phyloP scores from a whole-genome alignment of 2,888 invertebrate genomes.

The Trilocha varians region DNA sequence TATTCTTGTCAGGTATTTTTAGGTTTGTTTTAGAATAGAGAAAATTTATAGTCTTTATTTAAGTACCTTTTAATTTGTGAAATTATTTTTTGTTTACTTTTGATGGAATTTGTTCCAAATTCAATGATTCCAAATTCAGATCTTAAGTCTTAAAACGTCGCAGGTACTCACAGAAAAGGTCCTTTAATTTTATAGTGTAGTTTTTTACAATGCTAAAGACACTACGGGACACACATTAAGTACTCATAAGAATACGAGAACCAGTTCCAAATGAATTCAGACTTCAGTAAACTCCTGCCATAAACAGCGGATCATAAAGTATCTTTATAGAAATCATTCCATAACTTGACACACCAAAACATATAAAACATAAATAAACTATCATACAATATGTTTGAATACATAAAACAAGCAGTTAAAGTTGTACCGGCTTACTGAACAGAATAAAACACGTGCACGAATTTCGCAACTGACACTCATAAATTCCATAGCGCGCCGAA shows the following conservation, averaged over 20 bases:
- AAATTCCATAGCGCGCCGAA: constrained; percentile 49
- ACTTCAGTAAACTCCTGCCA: background rate
- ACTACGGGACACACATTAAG: no score
- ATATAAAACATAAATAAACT: background rate
- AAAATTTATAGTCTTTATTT: background rate
- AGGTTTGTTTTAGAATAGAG: background rate
- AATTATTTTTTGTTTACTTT: background rate
- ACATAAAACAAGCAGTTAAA: constrained; percentile 4
- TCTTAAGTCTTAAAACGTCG: no score
- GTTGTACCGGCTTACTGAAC: background rate
- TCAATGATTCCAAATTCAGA: no score
- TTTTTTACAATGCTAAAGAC: no score
- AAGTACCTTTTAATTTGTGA: background rate
- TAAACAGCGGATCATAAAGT: background rate
- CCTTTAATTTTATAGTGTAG: no score
- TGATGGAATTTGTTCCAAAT: background rate
- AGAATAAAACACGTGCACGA: constrained; percentile 47
- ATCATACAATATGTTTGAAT: background rate
- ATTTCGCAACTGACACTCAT: constrained; percentile 42
- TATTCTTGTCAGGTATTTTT: background rate
- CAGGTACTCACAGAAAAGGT: no score
- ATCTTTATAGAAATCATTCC: background rate
- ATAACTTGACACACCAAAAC: background rate
- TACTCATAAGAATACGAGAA: no score
- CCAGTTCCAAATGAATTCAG: no score